Evolutionary conservation across 2,113 vertebrate species (phyloP).

Genomic region (Salvator merianae): DNA sequence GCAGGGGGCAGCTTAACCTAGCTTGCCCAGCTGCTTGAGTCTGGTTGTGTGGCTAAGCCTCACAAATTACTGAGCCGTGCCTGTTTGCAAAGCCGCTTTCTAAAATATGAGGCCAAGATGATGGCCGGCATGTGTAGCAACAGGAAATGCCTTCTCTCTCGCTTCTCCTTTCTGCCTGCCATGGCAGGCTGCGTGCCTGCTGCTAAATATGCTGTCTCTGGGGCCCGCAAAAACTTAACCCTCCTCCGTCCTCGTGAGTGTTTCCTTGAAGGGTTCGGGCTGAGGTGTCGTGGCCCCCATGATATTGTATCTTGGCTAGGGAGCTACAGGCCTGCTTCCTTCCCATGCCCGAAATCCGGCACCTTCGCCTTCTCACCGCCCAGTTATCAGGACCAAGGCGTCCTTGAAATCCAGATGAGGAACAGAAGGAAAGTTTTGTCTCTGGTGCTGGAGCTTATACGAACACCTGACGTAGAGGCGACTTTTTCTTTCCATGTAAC

Average conservation of each 20-base stretch:
- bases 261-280: neutral
- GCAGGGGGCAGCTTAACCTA: too few species aligned
- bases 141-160: slow-evolving; percentile 27
- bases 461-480: too few species aligned
- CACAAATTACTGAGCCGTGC: too few species aligned
- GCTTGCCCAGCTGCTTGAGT: neutral
- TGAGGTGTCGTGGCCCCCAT: neutral
- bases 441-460: too few species aligned
- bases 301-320: neutral
- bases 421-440: too few species aligned
- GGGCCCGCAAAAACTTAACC: neutral
- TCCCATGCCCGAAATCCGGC: neutral
- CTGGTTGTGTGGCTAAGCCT: neutral
- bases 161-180: slow-evolving; percentile 14
- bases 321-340: too few species aligned
- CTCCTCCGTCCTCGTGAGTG: neutral
- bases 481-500: too few species aligned
- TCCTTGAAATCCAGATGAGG: too few species aligned
- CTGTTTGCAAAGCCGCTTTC: too few species aligned
- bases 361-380: too few species aligned
- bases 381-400: too few species aligned
- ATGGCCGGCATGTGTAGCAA: neutral
- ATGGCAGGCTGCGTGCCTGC: neutral
- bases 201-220: neutral
- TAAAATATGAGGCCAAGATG: too few species aligned